Percentiles rank a stretch among this genome's conserved stretches.
Conservation (phyloP, 2,888 invertebrate species). For the Argyresthia goedartella region DNA sequence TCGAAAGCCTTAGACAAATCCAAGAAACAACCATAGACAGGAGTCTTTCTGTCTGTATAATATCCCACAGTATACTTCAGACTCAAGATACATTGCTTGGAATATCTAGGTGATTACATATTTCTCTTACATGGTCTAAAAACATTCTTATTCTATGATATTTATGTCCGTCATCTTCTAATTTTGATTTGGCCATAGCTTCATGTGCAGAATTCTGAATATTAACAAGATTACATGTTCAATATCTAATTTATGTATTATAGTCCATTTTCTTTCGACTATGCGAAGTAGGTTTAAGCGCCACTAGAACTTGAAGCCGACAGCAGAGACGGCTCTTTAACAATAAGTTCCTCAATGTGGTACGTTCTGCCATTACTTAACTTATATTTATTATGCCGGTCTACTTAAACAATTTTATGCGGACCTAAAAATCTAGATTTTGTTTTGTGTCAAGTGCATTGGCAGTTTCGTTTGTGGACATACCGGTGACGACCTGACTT, state of each 20-base stretch:
- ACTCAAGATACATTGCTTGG: too few species aligned
- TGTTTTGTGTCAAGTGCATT: conserved; percentile 8
- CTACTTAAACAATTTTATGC: conserved; percentile 6
- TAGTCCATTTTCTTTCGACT: conserved; percentile 3
- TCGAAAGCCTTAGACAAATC: too few species aligned
- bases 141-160: conserved; percentile 9
- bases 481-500: too few species aligned
- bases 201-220: too few species aligned
- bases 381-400: conserved; percentile 10
- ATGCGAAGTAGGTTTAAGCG: not conserved
- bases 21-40: too few species aligned
- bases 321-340: conserved; percentile 7
- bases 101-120: conserved; percentile 6
- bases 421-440: conserved; percentile 9
- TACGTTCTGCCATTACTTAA: conserved; percentile 9
- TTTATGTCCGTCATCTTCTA: conserved; percentile 7
- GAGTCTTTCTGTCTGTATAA: too few species aligned
- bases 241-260: conserved; percentile 8
- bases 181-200: conserved; percentile 3
- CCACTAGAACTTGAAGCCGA: conserved; percentile 10
- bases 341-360: conserved; percentile 11
- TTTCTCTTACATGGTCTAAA: conserved; percentile 8
- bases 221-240: too few species aligned
- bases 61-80: too few species aligned
- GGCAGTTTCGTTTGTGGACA: too few species aligned